These are phyloP conservation scores for Erythrolamprus reginae DNA, from an alignment of 2,113 vertebrate genomes.

Conservation along the genomic window DNA sequence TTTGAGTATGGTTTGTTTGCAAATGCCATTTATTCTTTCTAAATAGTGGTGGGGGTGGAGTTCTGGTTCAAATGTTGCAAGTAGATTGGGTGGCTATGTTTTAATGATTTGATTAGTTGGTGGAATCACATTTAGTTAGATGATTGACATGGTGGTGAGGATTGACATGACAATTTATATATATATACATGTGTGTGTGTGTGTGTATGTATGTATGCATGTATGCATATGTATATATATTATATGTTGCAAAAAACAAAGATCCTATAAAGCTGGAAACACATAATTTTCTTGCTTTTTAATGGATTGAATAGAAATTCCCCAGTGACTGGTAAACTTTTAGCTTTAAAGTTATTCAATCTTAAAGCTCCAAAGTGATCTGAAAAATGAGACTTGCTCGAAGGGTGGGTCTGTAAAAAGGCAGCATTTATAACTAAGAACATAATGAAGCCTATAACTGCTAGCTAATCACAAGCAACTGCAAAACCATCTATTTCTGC, in stretches of 20 bases:
- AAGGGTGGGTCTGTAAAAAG: not conserved
- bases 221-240: no score
- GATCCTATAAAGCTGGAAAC: not conserved
- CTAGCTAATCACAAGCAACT: not conserved
- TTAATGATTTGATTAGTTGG: no score
- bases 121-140: no score
- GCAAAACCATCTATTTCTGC: not conserved
- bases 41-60: no score
- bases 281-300: not conserved
- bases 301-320: not conserved
- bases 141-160: no score
- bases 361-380: not conserved
- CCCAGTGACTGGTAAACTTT: not conserved
- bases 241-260: not conserved
- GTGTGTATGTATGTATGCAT: no score
- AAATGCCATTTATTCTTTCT: no score
- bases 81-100: no score
- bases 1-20: no score
- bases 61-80: no score
- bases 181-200: no score
- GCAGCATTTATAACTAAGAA: not conserved
- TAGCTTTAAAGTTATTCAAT: not conserved
- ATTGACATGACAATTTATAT: no score
- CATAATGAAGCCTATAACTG: not conserved
- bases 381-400: not conserved